A percentile compares a stretch with the other conserved stretches of the same genome.
Conservation (phyloP, 1,140 invertebrate genomes). For the Hypothenemus hampei region DNA sequence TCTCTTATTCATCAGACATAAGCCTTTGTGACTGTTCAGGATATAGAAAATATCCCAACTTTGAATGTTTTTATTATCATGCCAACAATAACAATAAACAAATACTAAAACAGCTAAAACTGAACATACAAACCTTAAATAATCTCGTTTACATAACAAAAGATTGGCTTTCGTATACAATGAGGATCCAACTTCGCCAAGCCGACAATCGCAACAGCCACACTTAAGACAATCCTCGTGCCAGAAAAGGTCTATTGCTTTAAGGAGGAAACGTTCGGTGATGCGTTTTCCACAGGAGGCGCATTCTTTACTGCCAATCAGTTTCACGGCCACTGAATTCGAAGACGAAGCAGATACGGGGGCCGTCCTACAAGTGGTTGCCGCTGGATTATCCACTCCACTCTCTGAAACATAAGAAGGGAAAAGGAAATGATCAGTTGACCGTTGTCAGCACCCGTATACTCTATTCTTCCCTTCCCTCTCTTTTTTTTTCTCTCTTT, state of each 20-base stretch:
- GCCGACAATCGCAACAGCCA: slow-evolving; percentile 85
- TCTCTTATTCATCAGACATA: too few species aligned
- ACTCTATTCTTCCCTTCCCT: not conserved
- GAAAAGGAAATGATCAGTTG: not conserved
- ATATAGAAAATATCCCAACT: too few species aligned
- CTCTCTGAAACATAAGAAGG: slow-evolving; percentile 37
- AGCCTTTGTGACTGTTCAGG: too few species aligned
- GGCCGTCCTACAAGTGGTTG: slow-evolving; percentile 30
- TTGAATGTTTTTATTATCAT: too few species aligned
- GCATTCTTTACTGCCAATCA: slow-evolving; percentile 57
- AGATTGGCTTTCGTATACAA: slow-evolving; percentile 90
- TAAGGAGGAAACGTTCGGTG: slow-evolving; percentile 69
- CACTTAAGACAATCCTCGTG: slow-evolving; percentile 94
- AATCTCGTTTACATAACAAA: slow-evolving; percentile 88
- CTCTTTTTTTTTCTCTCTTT: not conserved
- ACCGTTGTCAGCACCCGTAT: not conserved
- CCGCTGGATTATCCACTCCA: slow-evolving; percentile 39
- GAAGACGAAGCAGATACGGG: slow-evolving; percentile 36
- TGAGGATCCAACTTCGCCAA: slow-evolving; percentile 88
- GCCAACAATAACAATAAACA: too few species aligned
- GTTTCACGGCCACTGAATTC: slow-evolving; percentile 34
- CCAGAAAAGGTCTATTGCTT: slow-evolving; percentile 84
- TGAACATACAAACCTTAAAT: slow-evolving; percentile 74
- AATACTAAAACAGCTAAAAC: too few species aligned
- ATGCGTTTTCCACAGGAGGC: slow-evolving; percentile 72